These are phyloP conservation scores for Anarsia innoxiella DNA, from an alignment of 2,888 invertebrate genomes.

Conservation along the genomic window DNA sequence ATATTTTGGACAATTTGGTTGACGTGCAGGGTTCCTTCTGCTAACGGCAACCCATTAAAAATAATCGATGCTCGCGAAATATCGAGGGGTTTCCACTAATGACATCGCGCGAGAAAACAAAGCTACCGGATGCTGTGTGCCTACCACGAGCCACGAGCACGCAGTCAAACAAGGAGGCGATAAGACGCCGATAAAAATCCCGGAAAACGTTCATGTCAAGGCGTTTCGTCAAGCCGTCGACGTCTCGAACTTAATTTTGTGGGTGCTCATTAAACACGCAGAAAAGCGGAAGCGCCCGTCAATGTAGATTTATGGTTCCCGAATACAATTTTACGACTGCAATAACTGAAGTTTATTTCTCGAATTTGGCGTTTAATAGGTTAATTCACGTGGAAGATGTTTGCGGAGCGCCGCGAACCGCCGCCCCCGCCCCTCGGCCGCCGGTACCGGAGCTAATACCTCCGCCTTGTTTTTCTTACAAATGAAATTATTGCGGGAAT, in stretches of 20 bases:
- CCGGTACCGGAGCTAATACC: no score
- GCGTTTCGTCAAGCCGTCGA: constrained; percentile 3
- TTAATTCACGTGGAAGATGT: constrained; percentile 68
- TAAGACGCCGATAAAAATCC: constrained; percentile 8
- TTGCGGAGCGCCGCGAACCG: constrained; percentile 40
- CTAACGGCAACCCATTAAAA: constrained; percentile 70
- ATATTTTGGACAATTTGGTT: no score
- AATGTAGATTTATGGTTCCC: constrained; percentile 13
- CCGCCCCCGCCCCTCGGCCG: constrained; percentile 20
- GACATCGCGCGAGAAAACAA: constrained; percentile 68
- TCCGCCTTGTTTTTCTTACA: constrained; percentile 67
- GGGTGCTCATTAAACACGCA: constrained; percentile 12
- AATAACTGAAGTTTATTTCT: constrained; percentile 54
- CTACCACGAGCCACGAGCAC: no score
- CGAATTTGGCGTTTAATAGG: constrained; percentile 61
- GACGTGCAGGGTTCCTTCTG: constrained; percentile 41
- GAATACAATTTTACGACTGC: constrained; percentile 45
- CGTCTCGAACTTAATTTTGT: constrained; percentile 12
- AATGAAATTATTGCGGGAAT: constrained; percentile 70
- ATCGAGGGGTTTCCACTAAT: constrained; percentile 71
- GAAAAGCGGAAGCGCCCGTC: constrained; percentile 8
- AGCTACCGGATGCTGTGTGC: constrained; percentile 23
- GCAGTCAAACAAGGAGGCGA: no score
- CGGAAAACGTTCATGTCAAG: constrained; percentile 7
- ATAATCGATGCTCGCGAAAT: constrained; percentile 70